phyloP scores from a whole-genome alignment of 2,113 vertebrate genomes.

The Strix aluco region DNA sequence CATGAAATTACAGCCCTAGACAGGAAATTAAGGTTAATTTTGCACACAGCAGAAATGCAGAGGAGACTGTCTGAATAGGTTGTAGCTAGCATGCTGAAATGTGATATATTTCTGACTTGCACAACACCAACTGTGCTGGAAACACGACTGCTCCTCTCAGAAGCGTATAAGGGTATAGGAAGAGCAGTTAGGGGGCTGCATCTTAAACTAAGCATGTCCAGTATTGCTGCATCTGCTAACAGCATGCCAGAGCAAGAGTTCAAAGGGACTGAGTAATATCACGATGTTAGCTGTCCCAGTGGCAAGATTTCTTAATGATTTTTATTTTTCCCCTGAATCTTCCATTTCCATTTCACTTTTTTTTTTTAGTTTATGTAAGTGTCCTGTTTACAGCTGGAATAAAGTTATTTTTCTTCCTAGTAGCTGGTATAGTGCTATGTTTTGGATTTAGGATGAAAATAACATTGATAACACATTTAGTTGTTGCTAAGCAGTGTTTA shows the following conservation, averaged over 20 bases:
- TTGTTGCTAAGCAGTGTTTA: too few species aligned
- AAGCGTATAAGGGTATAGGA: not conserved
- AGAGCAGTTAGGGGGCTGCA: not conserved
- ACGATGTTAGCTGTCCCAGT: not conserved
- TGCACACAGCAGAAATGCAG: not conserved
- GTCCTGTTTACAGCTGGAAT: too few species aligned
- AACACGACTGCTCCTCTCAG: not conserved
- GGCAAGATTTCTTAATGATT: not conserved
- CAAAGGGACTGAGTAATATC: not conserved
- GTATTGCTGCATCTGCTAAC: not conserved
- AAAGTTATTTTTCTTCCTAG: too few species aligned
- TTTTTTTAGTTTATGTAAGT: not conserved
- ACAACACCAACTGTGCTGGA: not conserved
- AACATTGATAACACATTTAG: too few species aligned
- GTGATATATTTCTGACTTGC: not conserved
- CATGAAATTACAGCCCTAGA: not conserved
- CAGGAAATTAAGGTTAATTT: slow-evolving; percentile 2
- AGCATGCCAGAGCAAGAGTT: not conserved
- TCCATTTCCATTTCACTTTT: not conserved
- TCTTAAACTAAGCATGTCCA: not conserved
- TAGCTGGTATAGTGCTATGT: too few species aligned
- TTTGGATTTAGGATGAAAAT: too few species aligned
- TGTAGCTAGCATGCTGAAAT: not conserved
- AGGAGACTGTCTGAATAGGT: not conserved
- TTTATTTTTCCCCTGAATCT: not conserved